A percentile compares a stretch with the other conserved stretches of the same genome.
These are phyloP conservation scores for Rhodophaea formosa DNA, from an alignment of 2,888 invertebrate species.

Conservation along the genomic window DNA sequence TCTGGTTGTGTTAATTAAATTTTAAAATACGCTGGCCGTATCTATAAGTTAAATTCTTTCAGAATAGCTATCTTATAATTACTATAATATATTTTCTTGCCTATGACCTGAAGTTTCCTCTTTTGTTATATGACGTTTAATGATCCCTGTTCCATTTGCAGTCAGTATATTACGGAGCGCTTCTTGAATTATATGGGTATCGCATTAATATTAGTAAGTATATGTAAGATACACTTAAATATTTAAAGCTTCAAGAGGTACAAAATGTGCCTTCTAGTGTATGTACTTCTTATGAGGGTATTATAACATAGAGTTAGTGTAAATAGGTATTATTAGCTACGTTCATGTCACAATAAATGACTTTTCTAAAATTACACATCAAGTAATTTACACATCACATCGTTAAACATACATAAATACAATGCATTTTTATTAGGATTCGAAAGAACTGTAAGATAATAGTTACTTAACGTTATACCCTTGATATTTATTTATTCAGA, in stretches of 20 bases:
- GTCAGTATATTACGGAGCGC: slow-evolving; percentile 6
- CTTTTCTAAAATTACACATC: slow-evolving; percentile 13
- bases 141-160: slow-evolving; percentile 14
- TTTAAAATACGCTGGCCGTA: no score
- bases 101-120: no score
- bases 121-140: neutral
- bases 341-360: slow-evolving; percentile 31
- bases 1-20: no score
- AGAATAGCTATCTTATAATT: no score
- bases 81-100: no score
- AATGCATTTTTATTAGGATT: no score
- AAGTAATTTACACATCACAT: no score
- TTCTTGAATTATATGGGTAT: slow-evolving; percentile 20
- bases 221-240: slow-evolving; percentile 7
- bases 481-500: no score
- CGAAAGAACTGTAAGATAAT: no score
- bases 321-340: slow-evolving; percentile 45
- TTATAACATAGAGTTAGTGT: slow-evolving; percentile 56
- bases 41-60: no score
- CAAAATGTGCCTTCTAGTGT: slow-evolving; percentile 70
- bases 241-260: slow-evolving; percentile 60
- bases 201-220: slow-evolving; percentile 8
- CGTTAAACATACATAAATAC: no score
- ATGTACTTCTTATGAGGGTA: slow-evolving; percentile 69
- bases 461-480: no score